Evolutionary conservation across 1,140 invertebrate species (phyloP).

Genomic region (Daktulosphaira vitifoliae): DNA sequence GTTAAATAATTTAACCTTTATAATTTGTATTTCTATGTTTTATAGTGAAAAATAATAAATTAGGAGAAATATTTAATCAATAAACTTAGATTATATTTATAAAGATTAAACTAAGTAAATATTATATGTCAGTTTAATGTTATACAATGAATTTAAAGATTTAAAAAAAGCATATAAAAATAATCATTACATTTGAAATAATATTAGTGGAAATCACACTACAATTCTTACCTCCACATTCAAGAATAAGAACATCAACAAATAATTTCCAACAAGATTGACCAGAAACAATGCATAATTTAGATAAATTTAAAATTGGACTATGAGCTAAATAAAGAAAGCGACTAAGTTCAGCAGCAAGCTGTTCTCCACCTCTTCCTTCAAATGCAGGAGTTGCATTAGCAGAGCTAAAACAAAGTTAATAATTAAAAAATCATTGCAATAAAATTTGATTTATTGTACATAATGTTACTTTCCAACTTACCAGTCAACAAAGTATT

Average conservation of each 20-base stretch:
- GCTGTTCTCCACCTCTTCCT: slow-evolving; percentile 81
- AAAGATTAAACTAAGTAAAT: too few species aligned
- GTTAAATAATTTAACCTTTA: too few species aligned
- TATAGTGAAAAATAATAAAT: too few species aligned
- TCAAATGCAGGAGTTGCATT: slow-evolving; percentile 94
- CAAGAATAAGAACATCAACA: slow-evolving; percentile 85
- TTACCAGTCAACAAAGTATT: slow-evolving; percentile 96
- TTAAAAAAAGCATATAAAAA: too few species aligned
- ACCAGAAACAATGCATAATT: slow-evolving; percentile 71
- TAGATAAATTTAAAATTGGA: slow-evolving; percentile 67
- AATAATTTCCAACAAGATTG: slow-evolving; percentile 89
- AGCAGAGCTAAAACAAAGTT: slow-evolving; percentile 61
- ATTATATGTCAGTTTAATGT: too few species aligned
- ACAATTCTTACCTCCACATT: slow-evolving; percentile 90
- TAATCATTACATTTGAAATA: too few species aligned
- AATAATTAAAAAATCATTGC: slow-evolving; percentile 2
- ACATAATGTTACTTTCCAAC: neutral
- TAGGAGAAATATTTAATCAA: too few species aligned
- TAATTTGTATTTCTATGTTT: too few species aligned
- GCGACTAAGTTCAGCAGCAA: slow-evolving; percentile 74
- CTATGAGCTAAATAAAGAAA: slow-evolving; percentile 69
- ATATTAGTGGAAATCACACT: too few species aligned
- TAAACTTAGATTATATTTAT: too few species aligned
- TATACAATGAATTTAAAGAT: too few species aligned
- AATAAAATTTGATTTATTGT: neutral